Base-by-base conservation (phyloP, 2,797 vertebrate species). In the Chaunax sp. region DNA sequence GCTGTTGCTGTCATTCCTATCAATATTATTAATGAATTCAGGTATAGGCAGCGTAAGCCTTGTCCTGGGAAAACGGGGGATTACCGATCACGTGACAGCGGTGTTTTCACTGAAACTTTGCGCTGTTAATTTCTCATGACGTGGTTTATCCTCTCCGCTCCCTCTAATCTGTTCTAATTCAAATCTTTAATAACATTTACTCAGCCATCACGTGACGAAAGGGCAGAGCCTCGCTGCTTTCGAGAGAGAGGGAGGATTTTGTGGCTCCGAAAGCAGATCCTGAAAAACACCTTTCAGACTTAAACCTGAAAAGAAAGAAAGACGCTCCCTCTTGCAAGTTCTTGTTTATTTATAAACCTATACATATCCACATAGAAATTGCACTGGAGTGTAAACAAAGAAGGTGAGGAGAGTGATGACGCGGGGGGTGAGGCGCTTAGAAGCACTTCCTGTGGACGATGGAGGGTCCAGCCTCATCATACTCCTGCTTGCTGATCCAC, bases 401-500 rank as follows among this genome's bases (percentile, higher is more conserved):
- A 92, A 90, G 95, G 92, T 92, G 91, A 93, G 53, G 44, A 61
- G 51, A 47, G 38, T 63, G 53, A 58, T 38, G 26, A 61, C 44
- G 9, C 14, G 19, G 28, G 23, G 5, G 4, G 11, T 16, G 30
- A 1, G 53, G 25, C 33, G 25, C 38, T 89, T 90, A 93, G 86
- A 94, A 94, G 80, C 96, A 99, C 94, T 92, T 99, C 93, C 92
- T 85, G 95, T 98, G 92, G 91, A 97, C 91, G 90, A 93, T 94
- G 80, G 95, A 90, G 90, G 96, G 86, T 89, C 96, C 77, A 77
- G 97, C 95, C 86, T 98, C 97, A 2, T 98, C 96, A 0, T 98
- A 98, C 85, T 99, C 97, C 9, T 96, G 96, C 87, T 99, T 99
- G 93, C 96, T 99, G 94, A 99, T 98, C 97, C 98, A 99, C 97